Conservation (phyloP, 2,888 invertebrate genomes). For the Eupithecia pulchellata region DNA sequence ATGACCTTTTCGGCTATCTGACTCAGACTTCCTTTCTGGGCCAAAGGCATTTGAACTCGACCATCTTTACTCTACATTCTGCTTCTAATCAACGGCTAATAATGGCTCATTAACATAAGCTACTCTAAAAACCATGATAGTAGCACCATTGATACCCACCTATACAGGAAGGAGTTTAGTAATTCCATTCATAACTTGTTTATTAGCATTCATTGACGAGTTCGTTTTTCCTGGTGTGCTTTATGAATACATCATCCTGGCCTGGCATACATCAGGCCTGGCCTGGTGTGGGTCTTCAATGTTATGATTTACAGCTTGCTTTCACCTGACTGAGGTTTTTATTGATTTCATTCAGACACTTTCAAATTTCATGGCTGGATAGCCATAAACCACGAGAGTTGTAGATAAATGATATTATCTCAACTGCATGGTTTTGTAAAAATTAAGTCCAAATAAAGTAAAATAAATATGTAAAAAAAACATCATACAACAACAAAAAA, state of each 20-base stretch:
- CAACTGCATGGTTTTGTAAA: not conserved
- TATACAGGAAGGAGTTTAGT: constrained; percentile 11
- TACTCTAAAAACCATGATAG: constrained; percentile 31
- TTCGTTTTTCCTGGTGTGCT: constrained; percentile 20
- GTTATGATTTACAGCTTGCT: constrained; percentile 14
- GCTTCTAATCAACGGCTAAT: constrained; percentile 60
- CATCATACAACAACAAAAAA: not conserved
- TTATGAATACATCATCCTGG: too few species aligned
- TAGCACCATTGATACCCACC: not conserved
- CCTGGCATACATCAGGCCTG: constrained; percentile 5
- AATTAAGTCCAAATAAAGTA: too few species aligned
- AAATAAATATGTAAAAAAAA: not conserved
- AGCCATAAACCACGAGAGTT: not conserved
- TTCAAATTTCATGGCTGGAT: constrained; percentile 20
- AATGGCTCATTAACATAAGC: constrained; percentile 57
- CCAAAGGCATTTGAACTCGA: constrained; percentile 71
- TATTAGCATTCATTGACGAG: constrained; percentile 28
- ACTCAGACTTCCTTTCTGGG: constrained; percentile 68
- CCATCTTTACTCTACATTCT: constrained; percentile 47
- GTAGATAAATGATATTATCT: not conserved
- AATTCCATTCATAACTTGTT: constrained; percentile 25
- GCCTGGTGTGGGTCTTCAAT: not conserved
- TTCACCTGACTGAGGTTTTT: not conserved
- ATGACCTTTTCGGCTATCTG: constrained; percentile 69
- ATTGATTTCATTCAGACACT: constrained; percentile 15